Evolutionary conservation across 2,888 invertebrate species (phyloP), one percentile per base, ranked within the genome.

Genomic region (Drosophila limbata): DNA sequence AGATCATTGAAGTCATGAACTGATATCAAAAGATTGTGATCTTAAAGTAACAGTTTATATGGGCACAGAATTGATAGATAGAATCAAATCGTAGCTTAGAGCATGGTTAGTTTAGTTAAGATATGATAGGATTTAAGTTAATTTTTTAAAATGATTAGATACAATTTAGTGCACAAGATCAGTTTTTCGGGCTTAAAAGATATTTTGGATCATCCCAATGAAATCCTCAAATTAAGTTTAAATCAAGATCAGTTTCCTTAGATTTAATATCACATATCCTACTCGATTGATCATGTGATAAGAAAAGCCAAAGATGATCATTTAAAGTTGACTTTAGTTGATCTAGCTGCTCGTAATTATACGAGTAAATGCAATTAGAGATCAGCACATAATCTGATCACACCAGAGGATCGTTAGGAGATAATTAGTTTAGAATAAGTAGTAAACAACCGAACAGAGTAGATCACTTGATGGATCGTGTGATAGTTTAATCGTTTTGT

Each of bases 391-490:
- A 51, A 51, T 42, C 44, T 25, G 51, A 51, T 42, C 44, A 61
- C n/a, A 40, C 28, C 39, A 33, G 39, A 33, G 33, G 33, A 60
- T 60, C 40, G 50, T 60, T 50, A 28, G 11, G 4, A 13, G 40
- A 40, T 17, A 53, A 53, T 52, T 39, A 21, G 35, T 25, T 37
- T 21, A 51, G n/a, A 51, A 17, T 13, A 25, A 6, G 25, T 25
- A 37, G 51, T 51, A 51, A 51, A 39, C 35, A 52, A 25, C 21
- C 21, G n/a, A 33, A 47, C 31, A 56, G 45, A 15, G 45, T 48
- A 59, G 39, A 59, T 39, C 59, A 37, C 17, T 45, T 59, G 62
- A 52, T 52, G 35, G 17, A 15, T 51, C 33, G 31, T 44, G n/a
- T 52, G 52, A 52, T 40, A 9, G 19, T 10, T 44, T 52, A 28